Conservation (phyloP, 2,797 vertebrate species). For the Psittacula echo region DNA sequence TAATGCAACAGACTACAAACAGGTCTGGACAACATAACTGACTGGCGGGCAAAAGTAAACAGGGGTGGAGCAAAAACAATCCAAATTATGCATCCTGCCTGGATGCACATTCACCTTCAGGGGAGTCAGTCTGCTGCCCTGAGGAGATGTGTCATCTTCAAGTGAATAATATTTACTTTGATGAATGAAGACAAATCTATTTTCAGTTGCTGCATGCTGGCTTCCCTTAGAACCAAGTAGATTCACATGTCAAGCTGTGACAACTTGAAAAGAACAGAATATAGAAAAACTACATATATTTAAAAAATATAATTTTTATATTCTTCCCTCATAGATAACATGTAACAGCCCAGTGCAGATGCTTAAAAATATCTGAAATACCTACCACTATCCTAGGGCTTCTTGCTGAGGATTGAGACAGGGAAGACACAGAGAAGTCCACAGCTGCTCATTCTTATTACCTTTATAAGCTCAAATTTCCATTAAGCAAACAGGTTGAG, state of each 20-base stretch:
- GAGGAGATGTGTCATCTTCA: slow-evolving; percentile 2
- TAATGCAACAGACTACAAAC: neutral
- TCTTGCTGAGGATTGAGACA: neutral
- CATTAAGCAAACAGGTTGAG: neutral
- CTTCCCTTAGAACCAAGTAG: neutral
- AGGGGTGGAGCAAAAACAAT: slow-evolving; percentile 35
- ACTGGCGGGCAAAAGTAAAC: slow-evolving; percentile 52
- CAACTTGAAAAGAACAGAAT: neutral
- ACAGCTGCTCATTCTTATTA: neutral
- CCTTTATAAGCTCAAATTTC: neutral
- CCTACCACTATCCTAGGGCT: neutral
- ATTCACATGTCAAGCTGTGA: neutral
- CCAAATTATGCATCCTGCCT: neutral
- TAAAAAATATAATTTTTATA: neutral
- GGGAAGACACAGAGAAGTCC: neutral
- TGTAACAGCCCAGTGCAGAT: neutral
- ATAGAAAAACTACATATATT: neutral
- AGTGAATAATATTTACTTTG: slow-evolving; percentile 26
- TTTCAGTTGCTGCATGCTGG: slow-evolving; percentile 16
- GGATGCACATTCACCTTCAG: slow-evolving; percentile 30
- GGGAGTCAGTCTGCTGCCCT: slow-evolving; percentile 27
- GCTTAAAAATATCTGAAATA: neutral
- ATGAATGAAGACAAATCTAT: slow-evolving; percentile 44
- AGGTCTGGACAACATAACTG: slow-evolving; percentile 50
- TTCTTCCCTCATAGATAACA: neutral